These are phyloP conservation scores for Motacilla alba DNA, from an alignment of 2,113 vertebrate species.

Conservation along the genomic window DNA sequence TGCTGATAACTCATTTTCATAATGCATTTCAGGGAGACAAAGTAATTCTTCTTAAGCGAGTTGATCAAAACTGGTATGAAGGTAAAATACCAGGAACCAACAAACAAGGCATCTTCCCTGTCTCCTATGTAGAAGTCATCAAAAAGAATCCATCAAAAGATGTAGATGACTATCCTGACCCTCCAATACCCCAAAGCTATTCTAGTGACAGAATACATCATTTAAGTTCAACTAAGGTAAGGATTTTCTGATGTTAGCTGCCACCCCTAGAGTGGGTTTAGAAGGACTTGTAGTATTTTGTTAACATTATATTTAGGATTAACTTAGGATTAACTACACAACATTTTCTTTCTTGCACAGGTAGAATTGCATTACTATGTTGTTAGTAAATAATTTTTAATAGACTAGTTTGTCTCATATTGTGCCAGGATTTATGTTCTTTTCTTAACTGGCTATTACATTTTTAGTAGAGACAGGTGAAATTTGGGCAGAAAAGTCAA, in stretches of 20 bases:
- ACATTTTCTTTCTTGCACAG: not conserved
- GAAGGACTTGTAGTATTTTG: not conserved
- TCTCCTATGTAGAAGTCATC: constrained; percentile 91
- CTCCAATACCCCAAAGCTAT: constrained; percentile 78
- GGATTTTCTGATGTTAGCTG: not conserved
- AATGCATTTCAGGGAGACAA: constrained; percentile 85
- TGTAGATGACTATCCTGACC: constrained; percentile 79
- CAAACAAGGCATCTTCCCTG: constrained; percentile 97
- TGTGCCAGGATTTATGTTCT: not conserved
- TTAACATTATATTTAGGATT: not conserved
- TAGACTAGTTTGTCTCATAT: not conserved
- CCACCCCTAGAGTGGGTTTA: not conserved
- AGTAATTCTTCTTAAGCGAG: constrained; percentile 89
- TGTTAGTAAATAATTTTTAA: not conserved
- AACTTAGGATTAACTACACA: not conserved
- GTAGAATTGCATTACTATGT: not conserved
- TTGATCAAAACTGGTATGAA: constrained; percentile 99
- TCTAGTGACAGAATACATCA: constrained; percentile 82
- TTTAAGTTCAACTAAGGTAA: constrained; percentile 87
- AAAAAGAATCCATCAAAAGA: constrained; percentile 85
- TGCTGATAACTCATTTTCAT: constrained; percentile 25
- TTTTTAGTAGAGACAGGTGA: not conserved
- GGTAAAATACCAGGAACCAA: constrained; percentile 90
- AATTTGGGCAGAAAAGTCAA: not conserved
- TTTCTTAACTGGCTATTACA: not conserved